Evolutionary conservation across 2,113 vertebrate species (phyloP), one percentile per base, ranked within the genome.

Genomic region (Ciconia maguari): DNA sequence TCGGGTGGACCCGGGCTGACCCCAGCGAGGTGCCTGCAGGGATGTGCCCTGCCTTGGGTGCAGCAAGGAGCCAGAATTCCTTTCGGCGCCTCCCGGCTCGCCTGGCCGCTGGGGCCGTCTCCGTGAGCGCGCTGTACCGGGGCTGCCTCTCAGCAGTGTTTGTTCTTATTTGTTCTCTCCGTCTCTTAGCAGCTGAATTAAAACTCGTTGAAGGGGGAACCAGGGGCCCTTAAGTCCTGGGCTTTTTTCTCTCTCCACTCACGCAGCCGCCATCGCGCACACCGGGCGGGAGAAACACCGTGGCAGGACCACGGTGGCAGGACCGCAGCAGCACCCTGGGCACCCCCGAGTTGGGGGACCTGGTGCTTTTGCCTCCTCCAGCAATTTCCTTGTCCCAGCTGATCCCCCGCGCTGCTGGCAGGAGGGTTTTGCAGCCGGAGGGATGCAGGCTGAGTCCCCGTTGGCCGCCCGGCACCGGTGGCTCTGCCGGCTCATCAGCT

Each of bases 121-220:
- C 69, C 1, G 6, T 3, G 44, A 89, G 90, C 26, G 24, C 27
- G 11, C 60, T 3, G 16, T 24, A 25, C 41, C 10, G 32, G 77
- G 93, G 89, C 95, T 87, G 89, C 85, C 64, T 87, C 68, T 22
- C 87, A 22, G 71, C 92, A 93, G 88, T 95, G 93, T 95, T 96
- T 97, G 90, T 97, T 94, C 95, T 95, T 97, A 92, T 96, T 96
- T 97, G 96, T 94, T 89, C 91, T 72, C 76, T 62, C 87, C 25
- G 95, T 96, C 88, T 97, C 95, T 96, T 97, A 96, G 96, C 97
- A 97, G 96, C 95, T 94, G 2, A 92, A 79, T 89, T 87, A 80
- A 51, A 96, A n/a, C 94, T 89, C 41, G 5, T 60, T 82, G 71
- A 83, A 19, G 83, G 74, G 74, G 83, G 83, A 81, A 36, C 65